A percentile compares a stretch with the other conserved stretches of the same genome.
Evolutionary conservation across 2,797 vertebrate species (phyloP).

Genomic region (Danionella dracula): DNA sequence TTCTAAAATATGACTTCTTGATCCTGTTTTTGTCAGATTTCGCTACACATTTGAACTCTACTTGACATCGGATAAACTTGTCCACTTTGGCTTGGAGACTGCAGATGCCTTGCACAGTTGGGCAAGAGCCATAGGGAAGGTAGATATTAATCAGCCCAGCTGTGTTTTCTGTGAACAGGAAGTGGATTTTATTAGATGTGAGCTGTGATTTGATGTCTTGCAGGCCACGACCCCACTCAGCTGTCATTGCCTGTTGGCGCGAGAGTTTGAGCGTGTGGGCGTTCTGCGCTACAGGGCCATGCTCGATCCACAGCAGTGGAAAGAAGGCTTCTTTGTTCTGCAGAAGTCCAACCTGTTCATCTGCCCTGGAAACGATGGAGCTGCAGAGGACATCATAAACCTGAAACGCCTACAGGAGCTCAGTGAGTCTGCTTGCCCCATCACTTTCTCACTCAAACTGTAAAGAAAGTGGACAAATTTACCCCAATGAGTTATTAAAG

Average conservation of each 20-base stretch:
- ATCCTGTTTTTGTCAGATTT: conserved; percentile 67
- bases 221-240: conserved; percentile 82
- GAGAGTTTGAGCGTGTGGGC: conserved; percentile 86
- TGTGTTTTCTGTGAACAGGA: background rate
- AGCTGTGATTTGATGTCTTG: background rate
- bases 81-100: conserved; percentile 83
- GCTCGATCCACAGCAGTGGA: conserved; percentile 86
- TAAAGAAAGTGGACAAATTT: background rate
- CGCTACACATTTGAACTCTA: conserved; percentile 89
- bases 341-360: conserved; percentile 94
- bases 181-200: background rate
- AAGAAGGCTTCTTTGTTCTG: conserved; percentile 86
- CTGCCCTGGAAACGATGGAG: conserved; percentile 78
- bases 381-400: conserved; percentile 91
- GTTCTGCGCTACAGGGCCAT: conserved; percentile 85
- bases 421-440: conserved; percentile 70
- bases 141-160: conserved; percentile 40
- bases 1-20: background rate
- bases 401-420: conserved; percentile 93
- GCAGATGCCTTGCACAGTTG: conserved; percentile 80
- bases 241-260: conserved; percentile 86
- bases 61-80: conserved; percentile 79
- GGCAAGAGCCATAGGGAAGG: conserved; percentile 83
- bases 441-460: background rate
- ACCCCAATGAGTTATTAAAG: background rate